These are phyloP conservation scores for Leptopilina myrica DNA, from an alignment of 2,888 invertebrate genomes.

Conservation along the genomic window DNA sequence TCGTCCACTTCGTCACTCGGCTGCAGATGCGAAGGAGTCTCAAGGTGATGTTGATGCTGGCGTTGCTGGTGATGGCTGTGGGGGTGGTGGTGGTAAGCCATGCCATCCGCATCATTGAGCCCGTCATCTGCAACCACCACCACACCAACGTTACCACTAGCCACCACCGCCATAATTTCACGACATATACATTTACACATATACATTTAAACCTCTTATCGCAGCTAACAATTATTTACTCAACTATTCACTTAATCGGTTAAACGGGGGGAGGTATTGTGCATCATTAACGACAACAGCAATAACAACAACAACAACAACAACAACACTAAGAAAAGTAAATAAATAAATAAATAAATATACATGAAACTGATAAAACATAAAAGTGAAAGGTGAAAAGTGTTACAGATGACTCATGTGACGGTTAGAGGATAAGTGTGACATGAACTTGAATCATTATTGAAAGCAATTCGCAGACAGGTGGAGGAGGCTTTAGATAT, in stretches of 20 bases:
- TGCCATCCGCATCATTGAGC: constrained; percentile 72
- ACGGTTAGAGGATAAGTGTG: constrained; percentile 15
- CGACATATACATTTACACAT: constrained; percentile 40
- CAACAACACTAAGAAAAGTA: neutral
- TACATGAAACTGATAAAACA: too few species aligned
- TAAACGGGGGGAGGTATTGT: neutral
- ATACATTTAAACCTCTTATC: constrained; percentile 9
- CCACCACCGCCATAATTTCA: constrained; percentile 68
- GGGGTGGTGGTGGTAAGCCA: constrained; percentile 75
- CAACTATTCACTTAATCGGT: neutral
- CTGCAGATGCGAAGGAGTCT: constrained; percentile 53
- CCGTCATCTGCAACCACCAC: constrained; percentile 77
- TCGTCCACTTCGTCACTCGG: constrained; percentile 63
- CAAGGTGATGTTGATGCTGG: constrained; percentile 60
- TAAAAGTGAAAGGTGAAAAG: constrained; percentile 11
- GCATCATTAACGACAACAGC: neutral
- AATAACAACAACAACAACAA: neutral
- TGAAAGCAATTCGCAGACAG: constrained; percentile 8
- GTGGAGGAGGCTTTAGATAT: constrained; percentile 32
- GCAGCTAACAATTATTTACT: neutral
- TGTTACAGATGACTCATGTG: constrained; percentile 1
- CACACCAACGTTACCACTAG: constrained; percentile 76
- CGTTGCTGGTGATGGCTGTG: constrained; percentile 73
- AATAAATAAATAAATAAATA: neutral
- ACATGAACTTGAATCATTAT: neutral